Percentiles rank a stretch among this genome's conserved stretches.
phyloP scores from a whole-genome alignment of 2,113 vertebrate genomes.

The Eolophus roseicapilla region DNA sequence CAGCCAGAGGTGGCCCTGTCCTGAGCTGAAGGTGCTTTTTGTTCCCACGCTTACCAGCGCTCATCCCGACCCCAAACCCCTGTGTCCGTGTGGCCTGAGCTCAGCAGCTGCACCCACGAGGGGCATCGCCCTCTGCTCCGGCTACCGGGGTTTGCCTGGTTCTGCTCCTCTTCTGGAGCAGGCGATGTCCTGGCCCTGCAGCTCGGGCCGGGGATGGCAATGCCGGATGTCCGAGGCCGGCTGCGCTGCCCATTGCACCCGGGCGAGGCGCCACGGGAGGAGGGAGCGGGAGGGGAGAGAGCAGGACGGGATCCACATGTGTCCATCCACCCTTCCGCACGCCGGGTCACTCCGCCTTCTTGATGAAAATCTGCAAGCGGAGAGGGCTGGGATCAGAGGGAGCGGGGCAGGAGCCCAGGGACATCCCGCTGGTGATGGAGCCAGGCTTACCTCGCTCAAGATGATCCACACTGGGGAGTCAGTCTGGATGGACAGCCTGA shows the following conservation, averaged over 20 bases:
- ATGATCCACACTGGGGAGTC: constrained; percentile 98
- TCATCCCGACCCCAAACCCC: background rate
- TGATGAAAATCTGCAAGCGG: constrained; percentile 89
- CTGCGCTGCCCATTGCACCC: background rate
- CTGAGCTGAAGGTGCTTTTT: background rate
- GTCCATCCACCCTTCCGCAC: background rate
- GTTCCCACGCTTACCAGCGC: background rate
- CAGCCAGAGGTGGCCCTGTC: background rate
- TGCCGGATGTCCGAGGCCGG: background rate
- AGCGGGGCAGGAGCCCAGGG: background rate
- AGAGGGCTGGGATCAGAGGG: background rate
- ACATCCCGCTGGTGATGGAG: background rate
- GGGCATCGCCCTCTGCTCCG: background rate
- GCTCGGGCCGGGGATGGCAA: background rate
- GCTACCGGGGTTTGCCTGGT: background rate
- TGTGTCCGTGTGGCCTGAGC: background rate
- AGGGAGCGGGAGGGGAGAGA: background rate
- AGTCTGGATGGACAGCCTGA: constrained; percentile 89
- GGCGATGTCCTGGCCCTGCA: background rate
- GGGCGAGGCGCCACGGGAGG: background rate
- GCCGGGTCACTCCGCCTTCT: constrained; percentile 82
- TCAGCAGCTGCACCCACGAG: background rate
- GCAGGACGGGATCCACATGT: background rate
- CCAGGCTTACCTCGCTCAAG: constrained; percentile 86
- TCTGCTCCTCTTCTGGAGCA: background rate